Evolutionary conservation across 2,888 invertebrate species (phyloP).

Genomic region (Tricholauxania praeusta): DNA sequence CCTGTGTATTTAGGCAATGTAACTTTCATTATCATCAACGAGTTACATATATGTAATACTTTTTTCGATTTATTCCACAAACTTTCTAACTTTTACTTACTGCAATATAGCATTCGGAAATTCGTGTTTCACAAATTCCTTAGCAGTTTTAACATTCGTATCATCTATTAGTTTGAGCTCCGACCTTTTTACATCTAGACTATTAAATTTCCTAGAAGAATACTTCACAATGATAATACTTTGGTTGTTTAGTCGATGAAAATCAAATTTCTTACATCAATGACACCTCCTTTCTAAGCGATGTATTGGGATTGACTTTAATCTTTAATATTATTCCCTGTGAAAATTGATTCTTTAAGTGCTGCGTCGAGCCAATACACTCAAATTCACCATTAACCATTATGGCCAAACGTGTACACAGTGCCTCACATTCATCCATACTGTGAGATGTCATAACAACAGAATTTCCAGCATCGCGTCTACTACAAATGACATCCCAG

Average conservation of each 20-base stretch:
- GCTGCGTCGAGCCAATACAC: slow-evolving; percentile 80
- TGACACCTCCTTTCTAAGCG: too few species aligned
- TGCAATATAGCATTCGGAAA: slow-evolving; percentile 44
- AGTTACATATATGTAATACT: too few species aligned
- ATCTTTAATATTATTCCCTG: slow-evolving; percentile 67
- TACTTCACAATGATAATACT: background rate
- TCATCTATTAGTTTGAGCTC: too few species aligned
- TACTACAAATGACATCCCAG: slow-evolving; percentile 80
- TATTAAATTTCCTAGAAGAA: too few species aligned
- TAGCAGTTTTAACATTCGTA: slow-evolving; percentile 29
- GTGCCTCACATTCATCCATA: slow-evolving; percentile 87
- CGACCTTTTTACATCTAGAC: too few species aligned
- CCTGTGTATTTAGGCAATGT: too few species aligned
- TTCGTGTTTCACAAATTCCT: slow-evolving; percentile 40
- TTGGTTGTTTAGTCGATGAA: background rate
- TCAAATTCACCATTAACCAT: slow-evolving; percentile 84
- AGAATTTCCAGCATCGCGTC: slow-evolving; percentile 77
- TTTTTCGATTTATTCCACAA: too few species aligned
- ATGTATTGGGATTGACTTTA: slow-evolving; percentile 47
- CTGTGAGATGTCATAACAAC: slow-evolving; percentile 86
- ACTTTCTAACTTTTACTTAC: too few species aligned
- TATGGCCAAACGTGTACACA: slow-evolving; percentile 82
- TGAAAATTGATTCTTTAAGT: slow-evolving; percentile 79
- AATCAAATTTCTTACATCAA: too few species aligned
- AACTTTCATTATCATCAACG: too few species aligned